Conservation (phyloP, 2,888 invertebrate genomes). For the Copidosoma aretas region DNA sequence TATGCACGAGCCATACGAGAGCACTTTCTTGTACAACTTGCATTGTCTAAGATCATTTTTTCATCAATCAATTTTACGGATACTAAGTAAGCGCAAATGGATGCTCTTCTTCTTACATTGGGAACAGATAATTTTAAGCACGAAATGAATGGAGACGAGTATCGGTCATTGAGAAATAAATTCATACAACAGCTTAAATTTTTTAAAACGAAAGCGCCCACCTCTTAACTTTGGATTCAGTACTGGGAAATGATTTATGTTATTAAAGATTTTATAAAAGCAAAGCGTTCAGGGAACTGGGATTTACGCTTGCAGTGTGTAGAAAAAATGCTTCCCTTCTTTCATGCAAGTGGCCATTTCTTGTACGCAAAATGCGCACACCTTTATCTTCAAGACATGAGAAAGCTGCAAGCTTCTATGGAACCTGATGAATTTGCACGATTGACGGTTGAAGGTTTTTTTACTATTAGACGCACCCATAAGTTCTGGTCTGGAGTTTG, state of each 20-base stretch:
- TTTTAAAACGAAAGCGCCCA: constrained; percentile 7
- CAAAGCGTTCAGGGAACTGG: constrained; percentile 51
- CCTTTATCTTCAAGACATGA: constrained; percentile 59
- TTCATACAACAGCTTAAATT: not conserved
- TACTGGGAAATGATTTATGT: constrained; percentile 44
- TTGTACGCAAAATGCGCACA: constrained; percentile 54
- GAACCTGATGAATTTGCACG: constrained; percentile 25
- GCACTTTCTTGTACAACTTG: constrained; percentile 19
- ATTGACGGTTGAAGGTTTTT: constrained; percentile 25
- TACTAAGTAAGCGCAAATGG: not conserved
- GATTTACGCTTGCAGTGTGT: constrained; percentile 48
- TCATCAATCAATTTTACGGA: not conserved
- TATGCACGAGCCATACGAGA: constrained; percentile 26
- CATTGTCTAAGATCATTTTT: not conserved
- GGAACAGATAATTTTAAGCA: not conserved
- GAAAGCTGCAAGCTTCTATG: constrained; percentile 41
- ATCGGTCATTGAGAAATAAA: not conserved
- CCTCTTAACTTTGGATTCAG: constrained; percentile 5
- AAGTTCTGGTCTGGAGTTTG: too few relatives aligned
- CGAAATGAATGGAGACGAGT: not conserved
- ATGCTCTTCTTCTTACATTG: not conserved
- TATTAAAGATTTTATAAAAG: constrained; percentile 50
- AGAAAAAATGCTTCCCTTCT: constrained; percentile 53
- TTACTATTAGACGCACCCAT: not conserved
- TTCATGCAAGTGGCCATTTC: constrained; percentile 57